Percentiles rank a stretch among this genome's conserved stretches.
These are phyloP conservation scores for Siniperca scherzeri DNA, from an alignment of 2,797 vertebrate species.

Conservation along the genomic window DNA sequence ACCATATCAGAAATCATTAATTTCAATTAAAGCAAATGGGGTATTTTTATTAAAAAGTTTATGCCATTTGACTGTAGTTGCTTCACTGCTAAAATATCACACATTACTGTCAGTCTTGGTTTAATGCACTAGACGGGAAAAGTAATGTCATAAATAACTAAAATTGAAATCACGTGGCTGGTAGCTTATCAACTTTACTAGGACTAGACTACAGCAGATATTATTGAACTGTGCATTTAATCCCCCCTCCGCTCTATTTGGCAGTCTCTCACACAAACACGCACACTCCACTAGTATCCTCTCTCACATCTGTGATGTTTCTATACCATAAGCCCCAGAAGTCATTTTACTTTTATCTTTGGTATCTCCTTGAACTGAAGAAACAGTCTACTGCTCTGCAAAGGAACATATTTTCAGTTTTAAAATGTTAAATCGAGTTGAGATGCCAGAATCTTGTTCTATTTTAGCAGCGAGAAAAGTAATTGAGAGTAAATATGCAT, in stretches of 20 bases:
- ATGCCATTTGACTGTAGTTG: background rate
- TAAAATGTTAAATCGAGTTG: background rate
- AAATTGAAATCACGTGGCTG: constrained; percentile 22
- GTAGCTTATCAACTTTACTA: constrained; percentile 11
- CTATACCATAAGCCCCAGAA: constrained; percentile 34
- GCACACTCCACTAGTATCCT: constrained; percentile 13
- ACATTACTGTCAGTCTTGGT: constrained; percentile 16
- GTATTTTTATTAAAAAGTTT: background rate
- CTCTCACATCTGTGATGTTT: constrained; percentile 27
- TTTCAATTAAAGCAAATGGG: background rate
- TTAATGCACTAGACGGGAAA: constrained; percentile 15
- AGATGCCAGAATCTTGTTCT: background rate
- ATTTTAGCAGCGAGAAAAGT: background rate
- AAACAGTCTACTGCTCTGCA: constrained; percentile 13
- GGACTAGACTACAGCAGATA: constrained; percentile 27
- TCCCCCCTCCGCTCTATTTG: constrained; percentile 4
- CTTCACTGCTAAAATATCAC: constrained; percentile 7
- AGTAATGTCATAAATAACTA: constrained; percentile 13
- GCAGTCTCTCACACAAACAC: constrained; percentile 5
- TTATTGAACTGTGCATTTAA: constrained; percentile 47
- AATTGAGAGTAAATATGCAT: background rate
- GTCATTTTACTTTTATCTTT: constrained; percentile 43
- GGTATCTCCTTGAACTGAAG: constrained; percentile 42
- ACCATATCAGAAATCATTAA: background rate
- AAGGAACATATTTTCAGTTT: constrained; percentile 27